These are phyloP conservation scores for Augiades crinisus DNA, from an alignment of 2,888 invertebrate genomes.

Conservation along the genomic window DNA sequence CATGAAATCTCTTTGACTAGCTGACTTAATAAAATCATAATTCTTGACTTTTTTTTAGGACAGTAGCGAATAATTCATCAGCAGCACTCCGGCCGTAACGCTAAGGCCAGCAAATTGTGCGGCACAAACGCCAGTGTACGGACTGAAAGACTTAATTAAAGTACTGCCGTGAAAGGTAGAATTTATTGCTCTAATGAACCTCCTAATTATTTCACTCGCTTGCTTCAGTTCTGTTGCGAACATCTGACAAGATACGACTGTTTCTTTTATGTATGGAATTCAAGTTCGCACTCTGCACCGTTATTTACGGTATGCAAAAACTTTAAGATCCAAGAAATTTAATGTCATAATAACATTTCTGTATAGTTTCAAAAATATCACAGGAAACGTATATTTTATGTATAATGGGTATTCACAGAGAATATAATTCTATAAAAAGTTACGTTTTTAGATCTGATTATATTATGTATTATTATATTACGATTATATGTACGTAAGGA, in stretches of 20 bases:
- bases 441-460: too few relatives aligned
- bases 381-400: too few relatives aligned
- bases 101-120: not conserved
- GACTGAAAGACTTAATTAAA: constrained; percentile 18
- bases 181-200: constrained; percentile 19
- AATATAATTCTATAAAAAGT: too few relatives aligned
- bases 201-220: constrained; percentile 8
- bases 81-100: not conserved
- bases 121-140: constrained; percentile 2
- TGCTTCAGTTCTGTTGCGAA: not conserved
- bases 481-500: too few relatives aligned
- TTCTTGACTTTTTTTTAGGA: not conserved
- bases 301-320: not conserved
- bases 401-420: too few relatives aligned
- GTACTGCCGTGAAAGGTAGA: constrained; percentile 9
- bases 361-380: too few relatives aligned
- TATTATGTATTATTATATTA: too few relatives aligned
- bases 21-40: not conserved
- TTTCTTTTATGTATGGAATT: not conserved
- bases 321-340: too few relatives aligned
- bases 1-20: too few relatives aligned
- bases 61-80: not conserved
- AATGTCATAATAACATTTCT: too few relatives aligned
- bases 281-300: not conserved
- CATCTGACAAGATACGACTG: not conserved